Base-by-base conservation (phyloP, 2,113 vertebrate genomes). In the Triplophysa dalaica region DNA sequence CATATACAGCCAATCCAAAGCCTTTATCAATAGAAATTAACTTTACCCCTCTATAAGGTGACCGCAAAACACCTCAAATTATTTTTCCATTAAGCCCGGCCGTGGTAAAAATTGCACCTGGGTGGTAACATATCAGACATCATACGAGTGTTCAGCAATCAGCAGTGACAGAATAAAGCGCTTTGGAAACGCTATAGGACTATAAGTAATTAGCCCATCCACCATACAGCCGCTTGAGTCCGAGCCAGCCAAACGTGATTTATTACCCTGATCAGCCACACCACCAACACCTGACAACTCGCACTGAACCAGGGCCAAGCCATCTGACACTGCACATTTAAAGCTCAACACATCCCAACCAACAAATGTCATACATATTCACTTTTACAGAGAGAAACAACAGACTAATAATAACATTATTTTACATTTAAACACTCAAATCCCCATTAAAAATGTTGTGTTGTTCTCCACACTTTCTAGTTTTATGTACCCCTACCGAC, bases 251-350 rank as follows among this genome's bases (percentile, higher is more conserved):
- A 19, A 78, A 68, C 24, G 58, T 82, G 64, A 85, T 84, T 87
- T 60, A 87, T 87, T 77, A 81, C 62, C 52, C 67, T 81, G 54
- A 81, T 75, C 66, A 81, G 54, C 65, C 43, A 14, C 75, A 74
- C 54, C 33, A 76, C 64, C 24, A 78, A 70, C 50, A 61, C 63
- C 68, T 69, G 77, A 77, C 84, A 80, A 62, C 56, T 63, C 69
- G 21, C 38, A 80, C 48, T 52, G 54, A 77, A 58, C 61, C 43
- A 24, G 75, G 72, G 52, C 24, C 58, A 74, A 82, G 58, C 19
- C 43, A 69, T 63, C 33, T 74, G 41, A 60, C 24, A 50, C 68
- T 48, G 38, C 17, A 63, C 48, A 22, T 65, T 65, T 63, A 63
- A 62, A 67, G 24, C 41, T 63, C 22, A 60, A 50, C 56, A 54